Evolutionary conservation across 2,113 vertebrate species (phyloP).

Genomic region (Heteronetta atricapilla): DNA sequence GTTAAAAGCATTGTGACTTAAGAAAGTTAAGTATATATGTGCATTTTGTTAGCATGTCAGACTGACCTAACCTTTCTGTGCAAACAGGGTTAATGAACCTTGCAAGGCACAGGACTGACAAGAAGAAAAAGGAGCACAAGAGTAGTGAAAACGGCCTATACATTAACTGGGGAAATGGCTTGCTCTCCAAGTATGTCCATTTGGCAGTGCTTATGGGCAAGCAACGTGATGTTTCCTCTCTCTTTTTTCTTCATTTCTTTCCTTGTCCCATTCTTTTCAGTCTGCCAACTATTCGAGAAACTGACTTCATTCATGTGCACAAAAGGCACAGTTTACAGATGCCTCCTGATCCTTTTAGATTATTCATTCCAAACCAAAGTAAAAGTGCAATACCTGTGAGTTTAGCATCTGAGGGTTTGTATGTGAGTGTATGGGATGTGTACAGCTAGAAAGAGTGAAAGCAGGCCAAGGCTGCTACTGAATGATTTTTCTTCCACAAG

Average conservation of each 20-base stretch:
- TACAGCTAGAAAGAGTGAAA: not conserved
- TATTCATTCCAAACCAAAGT: not conserved
- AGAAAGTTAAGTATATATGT: not conserved
- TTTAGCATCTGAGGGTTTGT: not conserved
- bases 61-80: constrained; percentile 22
- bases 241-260: not conserved
- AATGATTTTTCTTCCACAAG: not conserved
- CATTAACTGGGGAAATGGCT: constrained; percentile 20
- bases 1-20: not conserved
- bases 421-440: not conserved
- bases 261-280: not conserved
- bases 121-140: not conserved
- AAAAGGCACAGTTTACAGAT: constrained; percentile 15
- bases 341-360: not conserved
- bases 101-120: constrained; percentile 47
- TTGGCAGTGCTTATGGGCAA: constrained; percentile 32
- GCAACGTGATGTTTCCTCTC: not conserved
- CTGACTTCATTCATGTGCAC: not conserved
- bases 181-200: constrained; percentile 18
- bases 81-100: constrained; percentile 62
- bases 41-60: constrained; percentile 20
- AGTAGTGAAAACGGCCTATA: constrained; percentile 10
- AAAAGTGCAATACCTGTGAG: not conserved
- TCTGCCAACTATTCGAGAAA: not conserved
- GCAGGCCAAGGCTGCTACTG: not conserved